phyloP scores from a whole-genome alignment of 1,140 invertebrate species.

The Hylaeus volcanicus region DNA sequence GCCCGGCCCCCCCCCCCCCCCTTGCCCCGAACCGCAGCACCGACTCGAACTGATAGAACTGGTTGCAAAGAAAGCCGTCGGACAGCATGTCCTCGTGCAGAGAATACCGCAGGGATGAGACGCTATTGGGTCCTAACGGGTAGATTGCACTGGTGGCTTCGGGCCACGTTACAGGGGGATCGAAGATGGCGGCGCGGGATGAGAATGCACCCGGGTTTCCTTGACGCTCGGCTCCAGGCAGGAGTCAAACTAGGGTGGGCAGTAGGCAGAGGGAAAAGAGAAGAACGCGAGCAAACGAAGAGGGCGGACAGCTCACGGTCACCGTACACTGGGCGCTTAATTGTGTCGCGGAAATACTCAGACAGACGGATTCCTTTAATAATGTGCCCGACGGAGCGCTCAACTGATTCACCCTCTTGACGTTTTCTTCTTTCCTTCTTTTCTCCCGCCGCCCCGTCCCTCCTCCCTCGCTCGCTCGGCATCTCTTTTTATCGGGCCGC shows the following conservation, averaged over 20 bases:
- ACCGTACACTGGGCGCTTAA: conserved; percentile 65
- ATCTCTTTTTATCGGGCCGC: not conserved
- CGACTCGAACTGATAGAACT: conserved; percentile 42
- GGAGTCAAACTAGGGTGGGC: conserved; percentile 31
- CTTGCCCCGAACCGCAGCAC: not conserved
- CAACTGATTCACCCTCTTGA: conserved; percentile 58
- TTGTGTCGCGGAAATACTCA: conserved; percentile 73
- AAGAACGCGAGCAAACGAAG: conserved; percentile 35
- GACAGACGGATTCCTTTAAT: conserved; percentile 73
- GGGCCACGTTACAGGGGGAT: conserved; percentile 49
- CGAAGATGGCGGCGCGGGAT: conserved; percentile 54
- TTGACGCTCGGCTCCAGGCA: conserved; percentile 24
- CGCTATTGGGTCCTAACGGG: conserved; percentile 49
- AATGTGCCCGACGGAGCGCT: conserved; percentile 65
- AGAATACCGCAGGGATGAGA: conserved; percentile 15
- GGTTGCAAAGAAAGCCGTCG: conserved; percentile 38
- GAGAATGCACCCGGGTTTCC: conserved; percentile 37
- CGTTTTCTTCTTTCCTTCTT: conserved; percentile 37
- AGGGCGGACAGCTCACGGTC: conserved; percentile 55
- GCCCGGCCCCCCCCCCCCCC: no score
- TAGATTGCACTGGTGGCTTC: conserved; percentile 46
- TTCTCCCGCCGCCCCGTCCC: not conserved
- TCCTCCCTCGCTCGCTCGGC: not conserved
- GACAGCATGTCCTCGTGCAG: conserved; percentile 35
- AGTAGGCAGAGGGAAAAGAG: conserved; percentile 24